Evolutionary conservation across 2,113 vertebrate species (phyloP), one percentile per base, ranked within the genome.

Genomic region (Gymnogyps californianus): DNA sequence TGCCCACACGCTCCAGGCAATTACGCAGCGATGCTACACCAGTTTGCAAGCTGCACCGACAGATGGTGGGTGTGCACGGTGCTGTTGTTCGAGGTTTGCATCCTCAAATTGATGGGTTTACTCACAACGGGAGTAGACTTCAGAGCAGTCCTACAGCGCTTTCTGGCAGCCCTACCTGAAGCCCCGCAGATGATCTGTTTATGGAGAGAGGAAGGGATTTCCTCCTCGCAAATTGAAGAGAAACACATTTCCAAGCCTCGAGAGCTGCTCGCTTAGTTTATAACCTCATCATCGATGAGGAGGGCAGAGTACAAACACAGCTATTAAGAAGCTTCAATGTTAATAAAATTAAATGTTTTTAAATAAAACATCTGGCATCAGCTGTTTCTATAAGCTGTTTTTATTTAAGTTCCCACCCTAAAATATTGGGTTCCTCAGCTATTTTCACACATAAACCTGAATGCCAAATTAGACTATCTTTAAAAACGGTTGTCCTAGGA

Each of bases 41-140:
- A 8, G 2, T 20, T 47, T 54, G 29, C 31, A 86, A n/a, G 28
- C 18, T 40, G 32, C 34, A 44, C 49, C 0, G 0, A 65, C 26
- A 29, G 64, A n/a, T 0, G 0, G 38, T 11, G 55, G 65, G 34
- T 9, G 13, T 5, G 15, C 32, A 31, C 0, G 0, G n/a, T 28
- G 17, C 26, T 25, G 11, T 1, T 36, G 4, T 20, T 59, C 2
- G 1, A 92, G 46, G 36, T 40, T 31, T 49, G n/a, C 38, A 78
- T 59, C 34, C 59, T 54, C 32, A 29, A 28, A 49, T 29, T 4
- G 3, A 36, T 29, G 17, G 15, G 9, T 95, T 44, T 58, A 18
- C 26, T 69, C 0, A 0, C 55, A 86, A 58, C 17, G 70, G 19
- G 22, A 58, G 9, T 1, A 0, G 0, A 52, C 17, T 42, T 77